A percentile compares a stretch with the other conserved stretches of the same genome.
These are phyloP conservation scores for Dendrocopos noguchii DNA, from an alignment of 2,113 vertebrate genomes.

Conservation along the genomic window DNA sequence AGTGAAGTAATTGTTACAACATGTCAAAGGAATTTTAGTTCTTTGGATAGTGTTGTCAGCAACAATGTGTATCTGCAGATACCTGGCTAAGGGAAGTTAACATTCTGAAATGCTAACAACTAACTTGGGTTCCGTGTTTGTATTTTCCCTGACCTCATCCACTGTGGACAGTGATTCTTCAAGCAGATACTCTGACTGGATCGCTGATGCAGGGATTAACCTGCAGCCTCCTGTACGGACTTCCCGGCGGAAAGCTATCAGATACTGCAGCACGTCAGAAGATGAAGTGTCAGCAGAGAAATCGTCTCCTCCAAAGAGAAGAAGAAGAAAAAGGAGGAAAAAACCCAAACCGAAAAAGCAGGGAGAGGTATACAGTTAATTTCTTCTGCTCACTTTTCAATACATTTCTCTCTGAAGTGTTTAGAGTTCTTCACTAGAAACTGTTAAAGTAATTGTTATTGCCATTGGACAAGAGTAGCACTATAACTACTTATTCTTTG, in stretches of 20 bases:
- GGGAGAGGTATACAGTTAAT: constrained; percentile 29
- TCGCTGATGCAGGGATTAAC: constrained; percentile 90
- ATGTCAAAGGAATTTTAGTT: neutral
- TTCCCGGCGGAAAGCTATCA: constrained; percentile 78
- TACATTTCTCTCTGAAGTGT: neutral
- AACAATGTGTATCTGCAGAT: accelerated
- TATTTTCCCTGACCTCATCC: neutral
- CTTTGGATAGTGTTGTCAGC: neutral
- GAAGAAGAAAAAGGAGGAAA: constrained; percentile 72
- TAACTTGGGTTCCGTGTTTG: neutral
- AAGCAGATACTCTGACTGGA: constrained; percentile 96
- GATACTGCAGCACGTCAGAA: constrained; percentile 87
- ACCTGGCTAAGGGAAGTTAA: neutral
- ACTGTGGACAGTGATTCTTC: constrained; percentile 82
- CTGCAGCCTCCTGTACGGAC: constrained; percentile 85
- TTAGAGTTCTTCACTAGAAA: neutral
- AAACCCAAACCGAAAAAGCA: constrained; percentile 73
- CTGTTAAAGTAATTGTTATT: neutral
- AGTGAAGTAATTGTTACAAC: accelerated
- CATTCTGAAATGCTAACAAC: accelerated
- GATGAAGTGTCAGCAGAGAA: constrained; percentile 85
- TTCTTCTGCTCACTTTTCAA: neutral
- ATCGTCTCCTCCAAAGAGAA: constrained; percentile 77
- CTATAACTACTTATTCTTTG: neutral
- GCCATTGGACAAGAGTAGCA: too few species aligned